phyloP scores from a whole-genome alignment of 2,797 vertebrate species.

The Bradypodion ventrale region DNA sequence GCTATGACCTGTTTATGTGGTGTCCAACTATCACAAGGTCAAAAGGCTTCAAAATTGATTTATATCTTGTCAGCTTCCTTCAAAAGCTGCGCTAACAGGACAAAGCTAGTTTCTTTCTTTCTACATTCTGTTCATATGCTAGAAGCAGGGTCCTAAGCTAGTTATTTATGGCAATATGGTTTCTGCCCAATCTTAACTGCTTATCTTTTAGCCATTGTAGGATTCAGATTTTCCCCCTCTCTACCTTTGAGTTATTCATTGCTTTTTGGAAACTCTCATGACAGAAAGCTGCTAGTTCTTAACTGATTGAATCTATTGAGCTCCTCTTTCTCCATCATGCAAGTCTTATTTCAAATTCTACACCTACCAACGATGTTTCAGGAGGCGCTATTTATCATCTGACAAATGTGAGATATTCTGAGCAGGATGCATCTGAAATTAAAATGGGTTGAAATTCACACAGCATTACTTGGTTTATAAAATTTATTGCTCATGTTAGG shows the following conservation, averaged over 20 bases:
- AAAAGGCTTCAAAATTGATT: not conserved
- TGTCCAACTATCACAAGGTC: not conserved
- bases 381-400: constrained; percentile 1
- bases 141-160: not conserved
- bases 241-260: not conserved
- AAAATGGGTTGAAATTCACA: not conserved
- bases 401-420: not conserved
- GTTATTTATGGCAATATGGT: not conserved
- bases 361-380: not conserved
- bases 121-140: not conserved
- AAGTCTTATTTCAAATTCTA: constrained; percentile 16
- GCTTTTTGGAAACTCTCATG: not conserved
- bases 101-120: not conserved
- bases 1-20: not conserved
- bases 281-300: constrained; percentile 4
- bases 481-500: not conserved
- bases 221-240: not conserved
- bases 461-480: not conserved
- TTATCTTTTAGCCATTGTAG: not conserved
- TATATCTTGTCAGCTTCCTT: not conserved
- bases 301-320: constrained; percentile 19
- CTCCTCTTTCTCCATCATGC: not conserved
- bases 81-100: not conserved
- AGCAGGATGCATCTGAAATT: not conserved
- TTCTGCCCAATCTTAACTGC: not conserved